A percentile compares a stretch with the other conserved stretches of the same genome.
Evolutionary conservation across 1,140 invertebrate genomes (phyloP).

Genomic region (Akabosia matsudoensis): DNA sequence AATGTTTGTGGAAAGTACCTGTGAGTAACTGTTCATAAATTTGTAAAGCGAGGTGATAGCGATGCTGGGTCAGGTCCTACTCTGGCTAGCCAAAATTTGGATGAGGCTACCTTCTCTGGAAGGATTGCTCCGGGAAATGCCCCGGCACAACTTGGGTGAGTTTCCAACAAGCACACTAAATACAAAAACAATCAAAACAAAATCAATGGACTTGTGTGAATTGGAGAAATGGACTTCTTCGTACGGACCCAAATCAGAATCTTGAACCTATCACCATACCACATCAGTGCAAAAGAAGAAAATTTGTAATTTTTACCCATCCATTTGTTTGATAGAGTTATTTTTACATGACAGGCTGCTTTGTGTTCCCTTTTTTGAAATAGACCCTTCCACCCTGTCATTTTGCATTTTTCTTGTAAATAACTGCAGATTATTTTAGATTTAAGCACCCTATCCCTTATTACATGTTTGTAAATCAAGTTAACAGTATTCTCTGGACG

Average conservation of each 20-base stretch:
- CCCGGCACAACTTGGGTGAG: conserved; percentile 26
- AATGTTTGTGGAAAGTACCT: not conserved
- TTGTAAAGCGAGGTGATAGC: conserved; percentile 35
- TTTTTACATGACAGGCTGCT: not conserved
- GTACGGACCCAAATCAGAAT: too few relatives aligned
- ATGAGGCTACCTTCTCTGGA: conserved; percentile 35
- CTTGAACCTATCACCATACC: too few relatives aligned
- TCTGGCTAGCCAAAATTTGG: conserved; percentile 25
- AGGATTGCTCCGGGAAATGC: conserved; percentile 28
- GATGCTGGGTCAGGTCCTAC: conserved; percentile 23
- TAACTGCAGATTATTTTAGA: not conserved
- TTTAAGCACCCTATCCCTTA: too few relatives aligned
- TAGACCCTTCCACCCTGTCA: too few relatives aligned
- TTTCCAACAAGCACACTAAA: not conserved
- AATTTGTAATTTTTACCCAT: too few relatives aligned
- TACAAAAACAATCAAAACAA: not conserved
- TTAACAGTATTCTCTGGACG: too few relatives aligned
- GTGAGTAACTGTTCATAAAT: not conserved
- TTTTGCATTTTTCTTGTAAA: not conserved
- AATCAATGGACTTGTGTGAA: too few relatives aligned
- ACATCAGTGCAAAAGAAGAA: too few relatives aligned
- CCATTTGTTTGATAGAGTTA: too few relatives aligned
- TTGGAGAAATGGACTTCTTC: too few relatives aligned
- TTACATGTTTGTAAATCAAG: too few relatives aligned
- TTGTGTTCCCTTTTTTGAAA: not conserved